phyloP scores from a whole-genome alignment of 2,113 vertebrate species.

The Gadus macrocephalus region DNA sequence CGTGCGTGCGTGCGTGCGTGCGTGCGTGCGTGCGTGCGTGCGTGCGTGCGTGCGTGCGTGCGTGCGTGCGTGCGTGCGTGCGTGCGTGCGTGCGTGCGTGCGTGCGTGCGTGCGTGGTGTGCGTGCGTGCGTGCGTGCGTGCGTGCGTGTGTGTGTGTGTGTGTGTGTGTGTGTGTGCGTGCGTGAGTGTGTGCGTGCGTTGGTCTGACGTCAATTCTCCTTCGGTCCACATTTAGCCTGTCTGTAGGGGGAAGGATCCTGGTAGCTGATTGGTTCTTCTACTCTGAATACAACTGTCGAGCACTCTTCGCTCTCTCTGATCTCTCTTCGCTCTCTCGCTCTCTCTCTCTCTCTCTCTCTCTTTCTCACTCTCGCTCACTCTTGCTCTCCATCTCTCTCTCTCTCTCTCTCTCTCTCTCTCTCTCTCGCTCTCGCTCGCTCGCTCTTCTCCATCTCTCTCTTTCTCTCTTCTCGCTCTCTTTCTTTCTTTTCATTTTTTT shows the following conservation, averaged over 20 bases:
- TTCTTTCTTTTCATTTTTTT: no score
- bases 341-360: no score
- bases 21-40: conserved; percentile 11
- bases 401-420: no score
- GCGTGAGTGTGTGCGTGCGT: conserved; percentile 8
- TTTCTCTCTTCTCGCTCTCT: no score
- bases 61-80: conserved; percentile 15
- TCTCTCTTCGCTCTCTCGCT: no score
- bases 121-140: conserved; percentile 8
- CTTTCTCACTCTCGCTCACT: no score
- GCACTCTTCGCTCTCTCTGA: no score
- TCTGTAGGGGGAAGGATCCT: conserved; percentile 41
- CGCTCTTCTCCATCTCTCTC: no score
- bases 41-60: conserved; percentile 4
- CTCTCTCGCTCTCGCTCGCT: no score
- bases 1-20: conserved; percentile 16
- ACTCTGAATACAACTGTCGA: conserved; percentile 16
- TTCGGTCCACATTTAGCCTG: conserved; percentile 56
- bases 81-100: not conserved
- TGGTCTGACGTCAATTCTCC: conserved; percentile 62
- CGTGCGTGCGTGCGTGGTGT: not conserved
- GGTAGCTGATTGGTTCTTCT: conserved; percentile 54
- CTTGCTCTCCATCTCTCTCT: no score
- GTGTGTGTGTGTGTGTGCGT: conserved; percentile 10
- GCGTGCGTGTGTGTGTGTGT: conserved; percentile 24